A percentile compares a stretch with the other conserved stretches of the same genome.
These are phyloP conservation scores for Aphodius granarius DNA, from an alignment of 2,888 invertebrate genomes.

Conservation along the genomic window DNA sequence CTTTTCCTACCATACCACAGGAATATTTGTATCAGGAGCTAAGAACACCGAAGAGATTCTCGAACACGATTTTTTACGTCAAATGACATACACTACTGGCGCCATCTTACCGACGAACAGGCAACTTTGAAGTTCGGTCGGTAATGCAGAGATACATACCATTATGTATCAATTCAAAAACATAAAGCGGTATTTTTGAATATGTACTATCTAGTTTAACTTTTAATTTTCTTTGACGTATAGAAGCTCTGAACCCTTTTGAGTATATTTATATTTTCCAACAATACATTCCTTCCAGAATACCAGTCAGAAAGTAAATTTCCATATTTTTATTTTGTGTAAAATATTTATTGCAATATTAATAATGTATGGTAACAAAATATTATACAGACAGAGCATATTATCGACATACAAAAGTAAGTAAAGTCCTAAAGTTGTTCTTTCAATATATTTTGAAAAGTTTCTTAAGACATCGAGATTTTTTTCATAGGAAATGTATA, in stretches of 20 bases:
- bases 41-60: background rate
- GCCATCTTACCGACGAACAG: background rate
- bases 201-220: too few relatives aligned
- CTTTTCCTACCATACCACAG: background rate
- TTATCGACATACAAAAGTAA: slow-evolving; percentile 23
- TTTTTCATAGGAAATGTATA: slow-evolving; percentile 11
- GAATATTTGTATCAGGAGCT: background rate
- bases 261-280: too few relatives aligned
- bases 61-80: background rate
- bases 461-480: slow-evolving; percentile 20
- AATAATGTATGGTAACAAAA: slow-evolving; percentile 33
- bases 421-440: slow-evolving; percentile 3
- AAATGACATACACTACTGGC: background rate
- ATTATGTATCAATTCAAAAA: too few relatives aligned
- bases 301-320: background rate
- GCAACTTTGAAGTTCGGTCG: background rate
- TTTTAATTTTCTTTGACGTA: too few relatives aligned
- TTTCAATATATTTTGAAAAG: background rate
- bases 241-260: too few relatives aligned
- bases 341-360: slow-evolving; percentile 34
- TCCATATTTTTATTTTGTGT: slow-evolving; percentile 22
- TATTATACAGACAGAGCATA: slow-evolving; percentile 31
- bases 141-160: too few relatives aligned
- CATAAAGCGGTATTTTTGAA: too few relatives aligned
- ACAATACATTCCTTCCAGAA: too few relatives aligned